These are phyloP conservation scores for Calyptomena viridis DNA, from an alignment of 2,113 vertebrate species.

Conservation along the genomic window DNA sequence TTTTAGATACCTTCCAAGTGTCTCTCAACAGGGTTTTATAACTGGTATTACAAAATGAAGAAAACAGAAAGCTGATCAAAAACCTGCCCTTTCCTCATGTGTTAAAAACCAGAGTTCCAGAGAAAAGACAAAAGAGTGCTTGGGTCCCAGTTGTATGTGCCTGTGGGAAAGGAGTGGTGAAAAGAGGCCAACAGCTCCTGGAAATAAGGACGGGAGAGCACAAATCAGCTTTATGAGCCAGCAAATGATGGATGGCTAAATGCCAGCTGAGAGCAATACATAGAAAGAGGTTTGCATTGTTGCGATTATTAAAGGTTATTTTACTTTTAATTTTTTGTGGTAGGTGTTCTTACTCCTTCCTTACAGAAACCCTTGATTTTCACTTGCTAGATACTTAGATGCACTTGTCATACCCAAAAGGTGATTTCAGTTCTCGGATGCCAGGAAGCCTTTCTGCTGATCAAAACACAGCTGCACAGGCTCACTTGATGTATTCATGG, in stretches of 20 bases:
- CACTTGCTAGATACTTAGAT: constrained; percentile 56
- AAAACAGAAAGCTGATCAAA: not conserved
- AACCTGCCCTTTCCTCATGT: not conserved
- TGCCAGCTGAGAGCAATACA: not conserved
- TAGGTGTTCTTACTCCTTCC: constrained; percentile 42
- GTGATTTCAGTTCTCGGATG: constrained; percentile 73
- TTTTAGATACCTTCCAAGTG: constrained; percentile 21
- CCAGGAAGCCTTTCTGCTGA: constrained; percentile 74
- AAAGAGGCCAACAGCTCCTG: not conserved
- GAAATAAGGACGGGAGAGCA: not conserved
- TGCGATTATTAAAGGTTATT: constrained; percentile 60
- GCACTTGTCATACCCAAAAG: constrained; percentile 73
- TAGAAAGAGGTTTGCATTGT: not conserved
- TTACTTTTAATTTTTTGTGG: constrained; percentile 69
- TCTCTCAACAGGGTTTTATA: not conserved
- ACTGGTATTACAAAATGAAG: not conserved
- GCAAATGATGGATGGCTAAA: constrained; percentile 31
- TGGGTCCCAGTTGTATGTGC: not conserved
- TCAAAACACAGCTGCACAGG: constrained; percentile 83
- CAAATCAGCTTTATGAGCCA: not conserved
- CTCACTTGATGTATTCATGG: constrained; percentile 70
- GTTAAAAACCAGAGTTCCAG: not conserved
- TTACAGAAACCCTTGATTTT: constrained; percentile 75
- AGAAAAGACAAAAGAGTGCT: constrained; percentile 1
- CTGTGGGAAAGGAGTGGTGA: constrained; percentile 1